These are phyloP conservation scores for Lytechinus pictus DNA, from an alignment of 35 echinoderm and acorn worm species.

Conservation along the genomic window DNA sequence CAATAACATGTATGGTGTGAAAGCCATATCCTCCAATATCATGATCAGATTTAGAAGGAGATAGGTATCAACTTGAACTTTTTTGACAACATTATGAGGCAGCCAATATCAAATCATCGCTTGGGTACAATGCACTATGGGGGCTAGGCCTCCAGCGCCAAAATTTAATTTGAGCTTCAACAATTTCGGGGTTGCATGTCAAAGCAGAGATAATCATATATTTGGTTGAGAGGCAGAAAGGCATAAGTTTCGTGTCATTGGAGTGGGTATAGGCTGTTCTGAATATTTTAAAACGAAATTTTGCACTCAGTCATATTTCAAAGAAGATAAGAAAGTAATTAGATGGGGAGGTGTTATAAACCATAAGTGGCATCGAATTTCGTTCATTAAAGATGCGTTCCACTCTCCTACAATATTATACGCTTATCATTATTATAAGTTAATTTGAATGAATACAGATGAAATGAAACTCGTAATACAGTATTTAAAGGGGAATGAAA, in stretches of 20 bases:
- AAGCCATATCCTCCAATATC: neutral
- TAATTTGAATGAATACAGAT: no score
- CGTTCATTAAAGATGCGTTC: no score
- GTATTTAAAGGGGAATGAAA: no score
- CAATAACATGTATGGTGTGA: neutral
- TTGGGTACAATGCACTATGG: neutral
- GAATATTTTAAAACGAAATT: no score
- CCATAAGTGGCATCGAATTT: no score
- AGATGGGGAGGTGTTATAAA: neutral
- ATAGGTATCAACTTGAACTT: neutral
- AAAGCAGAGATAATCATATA: neutral
- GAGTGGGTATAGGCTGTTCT: neutral
- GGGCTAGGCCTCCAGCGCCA: neutral
- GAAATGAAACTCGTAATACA: no score
- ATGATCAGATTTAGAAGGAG: neutral
- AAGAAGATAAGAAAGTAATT: neutral
- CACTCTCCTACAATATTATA: no score
- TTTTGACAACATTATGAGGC: neutral
- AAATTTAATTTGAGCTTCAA: conserved; percentile 5
- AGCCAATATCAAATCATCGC: neutral
- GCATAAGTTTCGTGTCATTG: neutral
- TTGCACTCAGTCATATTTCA: neutral
- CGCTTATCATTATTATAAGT: no score
- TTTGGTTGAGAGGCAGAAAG: neutral
- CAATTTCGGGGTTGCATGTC: neutral